phyloP scores from a whole-genome alignment of 2,113 vertebrate genomes.

The Equus quagga region DNA sequence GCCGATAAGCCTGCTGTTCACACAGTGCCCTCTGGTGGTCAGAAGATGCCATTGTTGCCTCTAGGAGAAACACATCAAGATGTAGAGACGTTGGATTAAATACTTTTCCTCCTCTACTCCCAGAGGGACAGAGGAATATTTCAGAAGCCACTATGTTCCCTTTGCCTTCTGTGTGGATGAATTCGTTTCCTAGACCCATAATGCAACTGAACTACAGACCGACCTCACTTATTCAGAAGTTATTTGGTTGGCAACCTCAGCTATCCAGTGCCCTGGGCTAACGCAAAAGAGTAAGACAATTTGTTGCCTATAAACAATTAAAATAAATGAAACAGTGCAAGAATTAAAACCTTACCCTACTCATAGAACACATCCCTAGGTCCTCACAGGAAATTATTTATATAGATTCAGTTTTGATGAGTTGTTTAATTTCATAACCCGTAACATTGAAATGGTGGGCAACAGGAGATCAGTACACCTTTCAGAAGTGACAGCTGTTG shows the following conservation, averaged over 20 bases:
- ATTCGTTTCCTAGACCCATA: conserved; percentile 26
- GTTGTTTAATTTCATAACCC: conserved; percentile 28
- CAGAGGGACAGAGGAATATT: conserved; percentile 5
- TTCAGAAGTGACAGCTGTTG: conserved; percentile 47
- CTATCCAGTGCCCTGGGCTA: background rate
- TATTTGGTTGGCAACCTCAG: conserved; percentile 9
- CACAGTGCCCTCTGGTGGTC: conserved; percentile 75
- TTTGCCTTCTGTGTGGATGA: background rate
- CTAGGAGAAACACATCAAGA: conserved; percentile 10
- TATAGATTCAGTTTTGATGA: background rate
- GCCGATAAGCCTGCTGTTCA: conserved; percentile 19
- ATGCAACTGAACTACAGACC: background rate
- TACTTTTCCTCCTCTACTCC: background rate
- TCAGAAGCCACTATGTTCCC: background rate
- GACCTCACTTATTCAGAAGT: background rate
- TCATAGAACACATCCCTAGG: background rate
- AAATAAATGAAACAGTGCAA: conserved; percentile 49
- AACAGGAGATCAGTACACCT: conserved; percentile 1
- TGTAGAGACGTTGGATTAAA: conserved; percentile 4
- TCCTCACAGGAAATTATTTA: conserved; percentile 27
- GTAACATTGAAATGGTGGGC: conserved; percentile 9
- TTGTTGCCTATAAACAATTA: background rate
- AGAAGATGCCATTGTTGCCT: background rate
- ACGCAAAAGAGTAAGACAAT: conserved; percentile 41
- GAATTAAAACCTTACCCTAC: background rate